Evolutionary conservation across 2,888 invertebrate species (phyloP), one percentile per base, ranked within the genome.

Genomic region (Saturnia pavonia): DNA sequence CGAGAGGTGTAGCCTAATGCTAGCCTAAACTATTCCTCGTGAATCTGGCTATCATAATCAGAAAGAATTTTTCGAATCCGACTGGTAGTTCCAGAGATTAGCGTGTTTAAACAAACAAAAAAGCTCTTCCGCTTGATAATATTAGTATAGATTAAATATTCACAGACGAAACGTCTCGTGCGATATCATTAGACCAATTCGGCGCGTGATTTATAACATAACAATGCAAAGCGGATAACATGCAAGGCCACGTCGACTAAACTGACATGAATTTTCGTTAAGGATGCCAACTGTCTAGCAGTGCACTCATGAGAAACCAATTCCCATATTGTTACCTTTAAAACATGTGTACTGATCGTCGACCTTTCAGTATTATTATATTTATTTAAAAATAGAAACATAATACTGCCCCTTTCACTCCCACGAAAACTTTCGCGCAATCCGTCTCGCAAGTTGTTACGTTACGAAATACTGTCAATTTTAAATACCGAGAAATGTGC

Each of bases 171-270:
- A 60, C 27, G 57, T 60, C 57, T 60, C 12, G 27, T 60, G 16
- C 27, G 57, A 60, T 4, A 19, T 60, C 57, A 60, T 60, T 27
- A 27, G 14, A 60, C 57, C 14, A 27, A 3, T 60, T 60, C 14
- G 57, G 27, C 57, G 57, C 57, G 27, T 60, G 57, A 60, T 60
- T 60, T 60, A 60, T 14, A 25, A 60, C 27, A 25, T 57, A 60
- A 60, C 57, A 60, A 60, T 27, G 57, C 57, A 12, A 60, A 14
- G 11, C 57, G 57, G 57, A 60, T 27, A 27, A 14, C 57, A 27
- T 11, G 25, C 57, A 60, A 60, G 57, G 57, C 57, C 57, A 60
- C 27, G 14, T 60, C 57, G 57, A 1, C 57, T 27, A 60, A 60
- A 60, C 57, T 60, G 27, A 27, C 27, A 4, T 27, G 25, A 12